Percentiles rank a stretch among this genome's conserved stretches.
phyloP scores from a whole-genome alignment of 1,140 invertebrate species.

The Acromyrmex echinatior region DNA sequence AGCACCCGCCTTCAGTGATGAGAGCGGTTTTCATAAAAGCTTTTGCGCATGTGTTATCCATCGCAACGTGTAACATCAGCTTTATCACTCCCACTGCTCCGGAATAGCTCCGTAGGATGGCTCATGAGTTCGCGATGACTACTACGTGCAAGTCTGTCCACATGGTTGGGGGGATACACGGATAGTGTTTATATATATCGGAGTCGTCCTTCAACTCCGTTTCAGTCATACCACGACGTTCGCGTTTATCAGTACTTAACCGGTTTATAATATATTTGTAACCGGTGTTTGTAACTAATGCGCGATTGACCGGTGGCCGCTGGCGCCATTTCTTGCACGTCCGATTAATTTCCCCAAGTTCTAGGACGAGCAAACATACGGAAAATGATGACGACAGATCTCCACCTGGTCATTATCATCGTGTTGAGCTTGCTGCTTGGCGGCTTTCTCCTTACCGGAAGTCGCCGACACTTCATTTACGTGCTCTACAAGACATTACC shows the following conservation, averaged over 20 bases:
- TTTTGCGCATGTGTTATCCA: conserved; percentile 33
- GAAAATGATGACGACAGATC: conserved; percentile 67
- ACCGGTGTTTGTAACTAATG: background rate
- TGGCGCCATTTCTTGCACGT: conserved; percentile 30
- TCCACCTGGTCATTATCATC: conserved; percentile 77
- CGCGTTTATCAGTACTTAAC: background rate
- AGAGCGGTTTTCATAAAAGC: background rate
- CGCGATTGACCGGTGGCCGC: background rate
- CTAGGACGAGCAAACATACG: background rate
- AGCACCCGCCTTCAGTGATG: background rate
- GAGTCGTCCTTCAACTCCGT: background rate
- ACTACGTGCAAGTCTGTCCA: background rate
- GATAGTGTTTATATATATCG: conserved; percentile 9
- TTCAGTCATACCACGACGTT: conserved; percentile 22
- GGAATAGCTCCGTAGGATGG: background rate
- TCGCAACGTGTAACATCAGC: conserved; percentile 19
- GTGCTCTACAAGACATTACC: conserved; percentile 83
- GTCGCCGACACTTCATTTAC: conserved; percentile 79
- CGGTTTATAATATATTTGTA: background rate
- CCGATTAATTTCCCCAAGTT: conserved; percentile 20
- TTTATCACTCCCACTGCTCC: conserved; percentile 17
- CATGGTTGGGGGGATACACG: background rate
- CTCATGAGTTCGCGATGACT: conserved; percentile 6
- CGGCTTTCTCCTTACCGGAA: conserved; percentile 81
- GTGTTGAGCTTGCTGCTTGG: conserved; percentile 75